Percentiles rank a stretch among this genome's conserved stretches.
These are phyloP conservation scores for Sigmodon hispidus DNA, from an alignment of 2,113 vertebrate genomes.

Conservation along the genomic window DNA sequence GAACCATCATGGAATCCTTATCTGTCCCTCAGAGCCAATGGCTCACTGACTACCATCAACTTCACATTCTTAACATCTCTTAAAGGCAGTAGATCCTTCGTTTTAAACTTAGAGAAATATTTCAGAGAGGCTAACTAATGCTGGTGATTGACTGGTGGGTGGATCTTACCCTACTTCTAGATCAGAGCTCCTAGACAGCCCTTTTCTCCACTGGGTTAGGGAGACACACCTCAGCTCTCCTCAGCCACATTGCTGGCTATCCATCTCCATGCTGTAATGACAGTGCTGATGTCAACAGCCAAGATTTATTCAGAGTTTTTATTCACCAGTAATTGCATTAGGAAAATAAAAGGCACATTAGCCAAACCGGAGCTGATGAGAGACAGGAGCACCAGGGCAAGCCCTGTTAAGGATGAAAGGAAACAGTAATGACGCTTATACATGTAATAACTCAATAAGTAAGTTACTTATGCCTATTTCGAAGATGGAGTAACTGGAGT, in stretches of 20 bases:
- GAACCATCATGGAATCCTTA: not conserved
- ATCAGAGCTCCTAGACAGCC: not conserved
- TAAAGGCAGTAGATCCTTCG: not conserved
- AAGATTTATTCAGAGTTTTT: conserved; percentile 4
- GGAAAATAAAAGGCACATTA: not conserved
- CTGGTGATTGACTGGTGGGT: not conserved
- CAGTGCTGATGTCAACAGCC: not conserved
- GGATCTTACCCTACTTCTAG: not conserved
- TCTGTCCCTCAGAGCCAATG: not conserved
- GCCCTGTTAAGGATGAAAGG: not conserved
- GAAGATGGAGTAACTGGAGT: not conserved
- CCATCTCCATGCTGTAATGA: not conserved
- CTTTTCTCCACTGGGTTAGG: not conserved
- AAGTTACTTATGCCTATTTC: conserved; percentile 16
- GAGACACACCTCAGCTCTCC: not conserved
- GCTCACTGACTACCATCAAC: not conserved
- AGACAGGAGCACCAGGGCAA: not conserved
- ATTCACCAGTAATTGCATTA: not conserved
- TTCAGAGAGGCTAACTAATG: not conserved
- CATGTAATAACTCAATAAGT: not conserved
- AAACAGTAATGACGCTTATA: not conserved
- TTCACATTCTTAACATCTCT: not conserved
- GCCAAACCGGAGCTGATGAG: not conserved
- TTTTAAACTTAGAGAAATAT: not conserved
- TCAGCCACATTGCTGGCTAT: not conserved